Conservation (phyloP, 2,113 vertebrate genomes). For the Monopterus albus region DNA sequence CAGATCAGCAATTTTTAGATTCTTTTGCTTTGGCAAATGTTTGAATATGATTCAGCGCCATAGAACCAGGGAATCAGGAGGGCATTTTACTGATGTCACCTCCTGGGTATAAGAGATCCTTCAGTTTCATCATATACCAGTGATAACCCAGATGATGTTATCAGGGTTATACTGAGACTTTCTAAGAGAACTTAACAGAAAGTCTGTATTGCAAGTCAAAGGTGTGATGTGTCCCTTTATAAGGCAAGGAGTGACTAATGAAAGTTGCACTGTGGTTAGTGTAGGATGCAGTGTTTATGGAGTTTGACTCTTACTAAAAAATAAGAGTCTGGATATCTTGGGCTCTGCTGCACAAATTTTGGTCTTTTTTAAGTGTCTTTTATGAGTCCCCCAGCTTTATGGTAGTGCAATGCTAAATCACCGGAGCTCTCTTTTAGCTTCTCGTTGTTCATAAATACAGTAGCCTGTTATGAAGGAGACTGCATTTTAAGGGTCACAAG, state of each 20-base stretch:
- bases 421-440: not conserved
- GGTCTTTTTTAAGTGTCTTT: not conserved
- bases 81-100: too few relatives aligned
- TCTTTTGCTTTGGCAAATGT: not conserved
- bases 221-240: too few relatives aligned
- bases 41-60: not conserved
- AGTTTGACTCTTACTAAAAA: too few relatives aligned
- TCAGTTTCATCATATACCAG: too few relatives aligned
- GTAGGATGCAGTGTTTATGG: not conserved
- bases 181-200: too few relatives aligned
- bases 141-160: not conserved
- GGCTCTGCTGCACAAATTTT: not conserved
- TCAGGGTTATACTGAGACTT: too few relatives aligned
- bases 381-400: not conserved
- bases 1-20: not conserved
- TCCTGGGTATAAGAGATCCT: too few relatives aligned
- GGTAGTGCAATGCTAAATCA: not conserved
- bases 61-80: too few relatives aligned
- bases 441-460: constrained; percentile 5
- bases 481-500: not conserved
- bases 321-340: not conserved
- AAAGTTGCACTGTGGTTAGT: constrained; percentile 3
- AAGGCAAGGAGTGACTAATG: not conserved
- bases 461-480: not conserved
- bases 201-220: too few relatives aligned